Conservation (phyloP, 2,888 invertebrate species). For the Troglohyphantes excavatus region DNA sequence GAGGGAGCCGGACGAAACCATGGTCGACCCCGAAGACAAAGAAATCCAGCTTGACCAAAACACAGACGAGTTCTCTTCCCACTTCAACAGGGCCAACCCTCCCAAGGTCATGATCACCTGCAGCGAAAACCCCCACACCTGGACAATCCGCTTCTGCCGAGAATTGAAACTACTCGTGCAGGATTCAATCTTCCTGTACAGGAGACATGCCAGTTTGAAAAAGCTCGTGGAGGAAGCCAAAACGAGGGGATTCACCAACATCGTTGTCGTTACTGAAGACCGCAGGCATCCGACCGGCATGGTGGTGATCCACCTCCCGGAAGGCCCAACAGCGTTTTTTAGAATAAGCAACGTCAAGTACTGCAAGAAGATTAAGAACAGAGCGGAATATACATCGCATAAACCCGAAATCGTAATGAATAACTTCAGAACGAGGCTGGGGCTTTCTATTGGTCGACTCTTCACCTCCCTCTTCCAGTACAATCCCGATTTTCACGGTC, state of each 20-base stretch:
- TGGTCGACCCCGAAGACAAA: slow-evolving; percentile 87
- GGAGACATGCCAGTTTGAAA: slow-evolving; percentile 95
- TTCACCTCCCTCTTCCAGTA: slow-evolving; percentile 96
- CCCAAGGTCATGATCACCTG: slow-evolving; percentile 98
- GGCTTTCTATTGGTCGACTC: slow-evolving; percentile 94
- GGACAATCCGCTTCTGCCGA: slow-evolving; percentile 95
- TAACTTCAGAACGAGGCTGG: slow-evolving; percentile 97
- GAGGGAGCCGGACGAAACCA: slow-evolving; percentile 95
- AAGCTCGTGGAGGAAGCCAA: slow-evolving; percentile 94
- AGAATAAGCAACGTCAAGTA: slow-evolving; percentile 95
- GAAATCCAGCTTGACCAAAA: slow-evolving; percentile 86
- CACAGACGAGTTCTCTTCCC: slow-evolving; percentile 93
- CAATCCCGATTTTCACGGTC: slow-evolving; percentile 96
- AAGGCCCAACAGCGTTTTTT: slow-evolving; percentile 98
- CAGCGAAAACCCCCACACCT: slow-evolving; percentile 93
- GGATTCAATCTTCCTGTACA: slow-evolving; percentile 92
- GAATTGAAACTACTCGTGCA: slow-evolving; percentile 96
- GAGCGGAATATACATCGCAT: slow-evolving; percentile 86
- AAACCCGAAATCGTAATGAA: slow-evolving; percentile 97
- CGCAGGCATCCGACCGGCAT: slow-evolving; percentile 93
- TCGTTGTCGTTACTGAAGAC: slow-evolving; percentile 97
- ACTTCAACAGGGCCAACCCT: slow-evolving; percentile 91
- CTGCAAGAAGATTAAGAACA: slow-evolving; percentile 89
- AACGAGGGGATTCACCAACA: slow-evolving; percentile 90
- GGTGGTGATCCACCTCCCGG: slow-evolving; percentile 95